Conservation (phyloP, 2,888 invertebrate genomes). For the Xestia rhomboidea region DNA sequence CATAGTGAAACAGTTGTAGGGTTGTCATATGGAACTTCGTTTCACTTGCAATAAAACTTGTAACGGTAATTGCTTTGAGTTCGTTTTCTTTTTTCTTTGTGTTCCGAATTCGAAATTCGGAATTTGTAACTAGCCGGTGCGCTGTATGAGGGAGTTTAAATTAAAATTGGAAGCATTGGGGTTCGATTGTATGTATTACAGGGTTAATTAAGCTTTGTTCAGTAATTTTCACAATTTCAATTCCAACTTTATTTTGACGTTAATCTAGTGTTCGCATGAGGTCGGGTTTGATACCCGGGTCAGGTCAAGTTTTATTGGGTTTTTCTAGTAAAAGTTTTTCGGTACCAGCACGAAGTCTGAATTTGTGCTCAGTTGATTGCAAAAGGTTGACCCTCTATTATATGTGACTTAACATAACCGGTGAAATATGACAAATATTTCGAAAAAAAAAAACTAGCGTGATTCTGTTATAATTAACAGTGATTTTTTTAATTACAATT, state of each 20-base stretch:
- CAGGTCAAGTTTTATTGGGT: not conserved
- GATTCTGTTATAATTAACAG: not conserved
- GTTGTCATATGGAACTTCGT: constrained; percentile 56
- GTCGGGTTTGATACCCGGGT: not conserved
- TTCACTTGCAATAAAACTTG: constrained; percentile 65
- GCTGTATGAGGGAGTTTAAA: constrained; percentile 26
- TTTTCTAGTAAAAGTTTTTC: not conserved
- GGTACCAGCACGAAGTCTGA: not conserved
- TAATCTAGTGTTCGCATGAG: not conserved
- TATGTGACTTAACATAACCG: not conserved
- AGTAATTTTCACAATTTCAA: not conserved
- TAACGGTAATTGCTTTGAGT: constrained; percentile 61
- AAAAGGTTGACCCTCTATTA: not conserved
- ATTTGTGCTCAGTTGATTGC: not conserved
- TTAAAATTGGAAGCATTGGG: constrained; percentile 29
- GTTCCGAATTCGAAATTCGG: constrained; percentile 35
- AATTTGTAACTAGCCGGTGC: constrained; percentile 14
- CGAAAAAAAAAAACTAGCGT: not conserved
- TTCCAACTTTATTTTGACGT: not conserved
- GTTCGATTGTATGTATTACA: constrained; percentile 4
- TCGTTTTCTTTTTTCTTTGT: constrained; percentile 31
- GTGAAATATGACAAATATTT: not conserved
- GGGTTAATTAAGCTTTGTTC: constrained; percentile 16
- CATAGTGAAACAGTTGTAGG: constrained; percentile 67
- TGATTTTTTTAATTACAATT: not conserved